Conservation (phyloP, 2,113 vertebrate genomes). For the Tupaia chinensis region DNA sequence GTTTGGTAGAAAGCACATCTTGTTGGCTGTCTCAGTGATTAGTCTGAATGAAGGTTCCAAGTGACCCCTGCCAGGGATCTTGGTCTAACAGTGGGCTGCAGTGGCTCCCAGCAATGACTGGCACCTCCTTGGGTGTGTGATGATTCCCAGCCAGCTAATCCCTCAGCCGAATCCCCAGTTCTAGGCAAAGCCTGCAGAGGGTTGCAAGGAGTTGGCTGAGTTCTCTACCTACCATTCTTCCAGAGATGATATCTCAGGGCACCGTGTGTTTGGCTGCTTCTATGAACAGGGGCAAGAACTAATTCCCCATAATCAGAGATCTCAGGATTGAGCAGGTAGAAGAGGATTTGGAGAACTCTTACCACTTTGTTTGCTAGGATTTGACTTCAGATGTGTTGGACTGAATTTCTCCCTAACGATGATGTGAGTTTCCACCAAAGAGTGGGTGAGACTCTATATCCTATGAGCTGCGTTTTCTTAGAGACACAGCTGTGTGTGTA, state of each 20-base stretch:
- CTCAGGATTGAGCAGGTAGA: not conserved
- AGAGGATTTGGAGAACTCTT: not conserved
- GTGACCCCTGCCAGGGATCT: not conserved
- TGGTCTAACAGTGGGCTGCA: not conserved
- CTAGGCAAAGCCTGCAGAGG: not conserved
- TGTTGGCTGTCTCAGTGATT: not conserved
- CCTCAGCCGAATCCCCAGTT: not conserved
- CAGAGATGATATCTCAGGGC: not conserved
- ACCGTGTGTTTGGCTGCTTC: not conserved
- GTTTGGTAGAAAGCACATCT: not conserved
- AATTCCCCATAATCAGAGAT: not conserved
- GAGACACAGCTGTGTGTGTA: not conserved
- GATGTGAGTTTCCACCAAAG: not conserved
- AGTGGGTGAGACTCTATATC: not conserved
- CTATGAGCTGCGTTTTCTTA: not conserved
- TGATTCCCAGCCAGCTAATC: not conserved
- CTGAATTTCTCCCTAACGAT: not conserved
- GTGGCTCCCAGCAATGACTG: slow-evolving; percentile 16
- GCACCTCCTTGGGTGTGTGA: not conserved
- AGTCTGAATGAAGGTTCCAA: not conserved
- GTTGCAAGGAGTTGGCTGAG: not conserved
- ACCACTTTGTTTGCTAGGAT: not conserved
- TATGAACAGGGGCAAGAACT: not conserved
- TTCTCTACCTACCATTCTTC: not conserved
- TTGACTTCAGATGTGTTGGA: not conserved